phyloP scores from a whole-genome alignment of 37 sponge, comb jelly and placozoan species.

The Theonella swinhoei region DNA sequence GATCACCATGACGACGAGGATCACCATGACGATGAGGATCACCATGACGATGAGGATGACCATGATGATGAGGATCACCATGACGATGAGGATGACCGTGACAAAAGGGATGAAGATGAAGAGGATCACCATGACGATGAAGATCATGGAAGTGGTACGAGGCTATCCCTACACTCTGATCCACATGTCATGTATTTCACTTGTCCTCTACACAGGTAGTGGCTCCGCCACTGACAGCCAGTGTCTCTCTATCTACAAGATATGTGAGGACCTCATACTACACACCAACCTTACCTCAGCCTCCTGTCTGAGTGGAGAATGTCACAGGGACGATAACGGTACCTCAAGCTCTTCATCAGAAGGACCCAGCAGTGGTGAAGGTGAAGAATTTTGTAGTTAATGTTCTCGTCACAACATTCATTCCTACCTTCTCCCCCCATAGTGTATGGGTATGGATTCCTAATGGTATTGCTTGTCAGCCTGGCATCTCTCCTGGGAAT shows the following conservation, averaged over 20 bases:
- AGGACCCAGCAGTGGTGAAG: too few species aligned
- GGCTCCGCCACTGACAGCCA: not conserved
- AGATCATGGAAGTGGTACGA: not conserved
- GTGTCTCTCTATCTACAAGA: too few species aligned
- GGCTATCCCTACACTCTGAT: too few species aligned
- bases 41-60: not conserved
- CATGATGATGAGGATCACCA: not conserved
- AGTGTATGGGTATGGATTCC: slow-evolving; percentile 79
- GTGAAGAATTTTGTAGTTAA: too few species aligned
- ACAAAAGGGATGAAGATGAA: not conserved
- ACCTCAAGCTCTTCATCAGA: too few species aligned
- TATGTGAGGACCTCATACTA: not conserved
- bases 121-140: not conserved
- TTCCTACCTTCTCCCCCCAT: slow-evolving; percentile 4
- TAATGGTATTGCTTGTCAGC: slow-evolving; percentile 55
- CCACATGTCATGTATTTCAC: not conserved
- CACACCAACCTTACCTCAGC: not conserved
- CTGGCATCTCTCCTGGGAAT: slow-evolving; percentile 56
- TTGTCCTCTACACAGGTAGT: not conserved
- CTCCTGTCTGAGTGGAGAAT: not conserved
- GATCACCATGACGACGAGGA: not conserved
- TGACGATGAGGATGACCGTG: not conserved
- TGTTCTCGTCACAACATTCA: too few species aligned
- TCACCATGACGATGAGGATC: not conserved
- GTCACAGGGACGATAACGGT: not conserved